Percentiles rank a stretch among this genome's conserved stretches.
phyloP scores from a whole-genome alignment of 2,113 vertebrate species.

The Lipophrys pholis region DNA sequence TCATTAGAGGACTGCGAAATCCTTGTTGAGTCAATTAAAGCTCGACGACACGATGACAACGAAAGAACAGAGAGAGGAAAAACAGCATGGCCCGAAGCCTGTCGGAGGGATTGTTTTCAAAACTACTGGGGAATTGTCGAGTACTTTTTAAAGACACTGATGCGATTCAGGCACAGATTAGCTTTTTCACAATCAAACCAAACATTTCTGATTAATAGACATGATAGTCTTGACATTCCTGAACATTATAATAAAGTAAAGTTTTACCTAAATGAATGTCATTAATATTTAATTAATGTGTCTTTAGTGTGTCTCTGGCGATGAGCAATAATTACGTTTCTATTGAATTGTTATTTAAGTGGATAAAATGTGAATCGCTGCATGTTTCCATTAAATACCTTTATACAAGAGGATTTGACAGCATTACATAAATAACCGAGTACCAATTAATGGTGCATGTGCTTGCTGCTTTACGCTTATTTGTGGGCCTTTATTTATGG shows the following conservation, averaged over 20 bases:
- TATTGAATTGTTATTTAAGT: neutral
- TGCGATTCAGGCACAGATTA: neutral
- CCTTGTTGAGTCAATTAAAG: constrained; percentile 76
- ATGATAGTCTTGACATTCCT: no score
- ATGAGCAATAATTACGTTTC: neutral
- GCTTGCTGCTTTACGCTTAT: neutral
- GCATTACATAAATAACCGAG: neutral
- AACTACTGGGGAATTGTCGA: constrained; percentile 25
- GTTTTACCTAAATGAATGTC: no score
- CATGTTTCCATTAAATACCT: neutral
- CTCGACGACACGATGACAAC: constrained; percentile 57
- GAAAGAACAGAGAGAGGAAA: constrained; percentile 13
- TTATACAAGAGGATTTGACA: neutral
- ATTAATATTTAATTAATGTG: neutral
- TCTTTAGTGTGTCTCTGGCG: neutral
- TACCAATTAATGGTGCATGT: neutral
- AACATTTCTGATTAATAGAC: no score
- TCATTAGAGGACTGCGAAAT: constrained; percentile 71
- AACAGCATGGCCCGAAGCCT: constrained; percentile 37
- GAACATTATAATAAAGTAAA: no score
- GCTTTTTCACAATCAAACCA: no score
- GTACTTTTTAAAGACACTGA: constrained; percentile 28
- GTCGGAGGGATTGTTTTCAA: constrained; percentile 35
- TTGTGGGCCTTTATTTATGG: neutral
- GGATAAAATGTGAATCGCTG: neutral